phyloP scores from a whole-genome alignment of 1,140 invertebrate species.

The Meloidogyne hapla region DNA sequence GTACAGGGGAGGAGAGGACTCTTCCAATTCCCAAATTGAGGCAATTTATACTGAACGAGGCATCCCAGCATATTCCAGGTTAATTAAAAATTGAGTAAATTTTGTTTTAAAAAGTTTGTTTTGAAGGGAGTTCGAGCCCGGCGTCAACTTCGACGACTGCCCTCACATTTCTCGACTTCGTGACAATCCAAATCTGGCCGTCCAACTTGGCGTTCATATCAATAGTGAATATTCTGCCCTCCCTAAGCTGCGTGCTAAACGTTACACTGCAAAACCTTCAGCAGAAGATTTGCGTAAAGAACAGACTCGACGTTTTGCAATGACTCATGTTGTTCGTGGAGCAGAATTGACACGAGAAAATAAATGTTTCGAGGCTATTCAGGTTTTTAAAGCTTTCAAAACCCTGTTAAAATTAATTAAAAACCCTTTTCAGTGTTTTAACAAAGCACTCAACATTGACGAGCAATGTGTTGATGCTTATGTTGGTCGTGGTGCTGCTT shows the following conservation, averaged over 20 bases:
- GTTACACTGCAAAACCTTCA: neutral
- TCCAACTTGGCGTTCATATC: constrained; percentile 19
- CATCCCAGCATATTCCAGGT: constrained; percentile 38
- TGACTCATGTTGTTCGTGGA: constrained; percentile 33
- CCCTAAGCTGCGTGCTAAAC: constrained; percentile 7
- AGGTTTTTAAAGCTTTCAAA: constrained; percentile 6
- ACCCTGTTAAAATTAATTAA: neutral
- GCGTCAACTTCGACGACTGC: constrained; percentile 14
- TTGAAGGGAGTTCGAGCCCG: neutral
- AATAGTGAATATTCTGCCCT: constrained; percentile 18
- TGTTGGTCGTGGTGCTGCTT: constrained; percentile 38
- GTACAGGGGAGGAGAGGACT: neutral
- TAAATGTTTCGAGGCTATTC: constrained; percentile 42
- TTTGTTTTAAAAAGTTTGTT: neutral
- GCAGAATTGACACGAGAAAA: constrained; percentile 38
- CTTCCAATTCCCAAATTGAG: constrained; percentile 28
- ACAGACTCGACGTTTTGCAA: constrained; percentile 31
- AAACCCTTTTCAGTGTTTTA: constrained; percentile 30
- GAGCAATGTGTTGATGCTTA: constrained; percentile 38
- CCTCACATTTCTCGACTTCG: constrained; percentile 16
- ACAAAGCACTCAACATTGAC: constrained; percentile 34
- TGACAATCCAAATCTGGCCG: constrained; percentile 31
- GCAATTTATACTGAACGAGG: constrained; percentile 31
- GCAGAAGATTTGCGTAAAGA: constrained; percentile 25
- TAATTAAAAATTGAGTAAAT: neutral